A percentile compares a stretch with the other conserved stretches of the same genome.
Conservation (phyloP, 2,797 vertebrate genomes). For the Synanceia verrucosa region DNA sequence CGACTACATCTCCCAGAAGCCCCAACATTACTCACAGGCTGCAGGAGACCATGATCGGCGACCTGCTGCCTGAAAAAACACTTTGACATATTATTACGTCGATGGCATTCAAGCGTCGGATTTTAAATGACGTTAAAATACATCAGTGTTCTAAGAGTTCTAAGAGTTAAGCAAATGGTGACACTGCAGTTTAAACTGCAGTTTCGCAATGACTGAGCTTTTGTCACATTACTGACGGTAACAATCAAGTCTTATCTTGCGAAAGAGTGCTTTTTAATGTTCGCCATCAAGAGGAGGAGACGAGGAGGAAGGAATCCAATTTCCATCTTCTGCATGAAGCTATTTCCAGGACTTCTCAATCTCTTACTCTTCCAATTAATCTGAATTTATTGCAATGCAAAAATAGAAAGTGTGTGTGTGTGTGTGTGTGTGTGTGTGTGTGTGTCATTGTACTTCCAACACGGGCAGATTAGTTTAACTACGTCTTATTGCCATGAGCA, state of each 20-base stretch:
- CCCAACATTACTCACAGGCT: no score
- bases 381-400: slow-evolving; percentile 52
- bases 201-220: slow-evolving; percentile 33
- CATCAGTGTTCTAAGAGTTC: no score
- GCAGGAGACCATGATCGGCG: no score
- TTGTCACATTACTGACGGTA: slow-evolving; percentile 48
- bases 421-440: slow-evolving; percentile 17
- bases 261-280: slow-evolving; percentile 65
- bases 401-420: slow-evolving; percentile 48
- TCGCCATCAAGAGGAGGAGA: slow-evolving; percentile 24
- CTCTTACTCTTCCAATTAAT: slow-evolving; percentile 60
- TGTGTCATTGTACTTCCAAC: slow-evolving; percentile 7
- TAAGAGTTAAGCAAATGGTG: no score
- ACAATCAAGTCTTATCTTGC: slow-evolving; percentile 29
- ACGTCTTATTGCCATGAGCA: not conserved
- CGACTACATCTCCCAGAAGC: no score
- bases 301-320: slow-evolving; percentile 47
- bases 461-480: slow-evolving; percentile 16
- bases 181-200: not conserved
- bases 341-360: slow-evolving; percentile 62
- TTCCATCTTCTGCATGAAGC: slow-evolving; percentile 52
- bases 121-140: no score
- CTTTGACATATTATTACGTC: no score
- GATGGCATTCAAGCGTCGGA: no score
- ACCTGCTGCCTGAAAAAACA: no score